These are phyloP conservation scores for Liopterus haemorrhoidalis DNA, from an alignment of 2,888 invertebrate genomes.

Conservation along the genomic window DNA sequence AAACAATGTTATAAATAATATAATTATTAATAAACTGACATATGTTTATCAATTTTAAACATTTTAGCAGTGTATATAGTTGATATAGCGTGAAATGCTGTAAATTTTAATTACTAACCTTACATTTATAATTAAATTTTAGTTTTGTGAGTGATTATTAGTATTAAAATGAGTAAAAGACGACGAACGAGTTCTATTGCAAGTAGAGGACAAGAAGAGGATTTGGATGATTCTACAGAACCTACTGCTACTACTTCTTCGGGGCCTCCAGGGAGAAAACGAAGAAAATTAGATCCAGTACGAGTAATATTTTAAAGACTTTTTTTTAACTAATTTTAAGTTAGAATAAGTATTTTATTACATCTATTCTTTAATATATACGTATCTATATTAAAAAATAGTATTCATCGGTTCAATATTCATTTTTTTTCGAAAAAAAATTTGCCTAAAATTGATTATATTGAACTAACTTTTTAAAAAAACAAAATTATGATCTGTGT, in stretches of 20 bases:
- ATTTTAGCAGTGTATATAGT: too few species aligned
- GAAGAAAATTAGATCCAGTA: conserved; percentile 72
- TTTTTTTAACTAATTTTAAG: not conserved
- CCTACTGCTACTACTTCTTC: conserved; percentile 49
- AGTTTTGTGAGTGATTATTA: too few species aligned
- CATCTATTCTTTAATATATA: too few species aligned
- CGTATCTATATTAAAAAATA: conserved; percentile 3
- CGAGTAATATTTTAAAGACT: conserved; percentile 40
- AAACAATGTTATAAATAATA: too few species aligned
- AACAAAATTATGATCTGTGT: too few species aligned
- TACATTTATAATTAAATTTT: too few species aligned
- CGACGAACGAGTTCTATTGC: conserved; percentile 79
- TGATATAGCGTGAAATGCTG: too few species aligned
- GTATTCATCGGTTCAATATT: conserved; percentile 5
- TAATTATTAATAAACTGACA: too few species aligned
- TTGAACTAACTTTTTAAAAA: too few species aligned
- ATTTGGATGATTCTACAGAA: conserved; percentile 62
- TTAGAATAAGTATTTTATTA: conserved; percentile 2
- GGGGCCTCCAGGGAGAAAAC: conserved; percentile 51
- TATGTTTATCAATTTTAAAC: too few species aligned
- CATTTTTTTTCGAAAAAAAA: conserved; percentile 5
- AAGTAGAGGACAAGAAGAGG: conserved; percentile 63
- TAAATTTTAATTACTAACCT: too few species aligned
- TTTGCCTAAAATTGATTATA: too few species aligned
- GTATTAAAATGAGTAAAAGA: conserved; percentile 71